phyloP scores from a whole-genome alignment of 2,797 vertebrate genomes.

The Rhyacichthys aspro region DNA sequence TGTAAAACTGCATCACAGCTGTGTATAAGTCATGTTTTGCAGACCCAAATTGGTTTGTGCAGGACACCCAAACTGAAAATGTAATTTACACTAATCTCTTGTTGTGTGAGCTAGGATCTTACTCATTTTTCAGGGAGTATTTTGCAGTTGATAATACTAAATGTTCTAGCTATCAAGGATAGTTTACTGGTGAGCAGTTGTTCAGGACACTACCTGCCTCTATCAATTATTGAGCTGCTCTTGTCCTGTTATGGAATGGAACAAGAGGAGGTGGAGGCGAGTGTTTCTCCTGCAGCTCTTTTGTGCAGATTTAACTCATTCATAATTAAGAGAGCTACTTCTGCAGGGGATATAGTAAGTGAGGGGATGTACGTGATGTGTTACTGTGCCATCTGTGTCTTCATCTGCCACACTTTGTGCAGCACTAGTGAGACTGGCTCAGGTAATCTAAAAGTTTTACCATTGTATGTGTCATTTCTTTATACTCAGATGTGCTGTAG shows the following conservation, averaged over 20 bases:
- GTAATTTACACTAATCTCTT: constrained; percentile 54
- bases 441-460: too few species aligned
- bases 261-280: constrained; percentile 31
- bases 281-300: constrained; percentile 46
- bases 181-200: constrained; percentile 41
- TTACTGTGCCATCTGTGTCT: constrained; percentile 28
- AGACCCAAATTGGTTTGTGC: constrained; percentile 41
- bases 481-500: too few species aligned
- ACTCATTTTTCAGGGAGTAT: background rate
- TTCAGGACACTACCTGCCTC: constrained; percentile 54
- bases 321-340: constrained; percentile 66
- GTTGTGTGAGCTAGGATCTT: constrained; percentile 73
- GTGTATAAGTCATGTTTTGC: constrained; percentile 30
- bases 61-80: constrained; percentile 54
- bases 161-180: background rate
- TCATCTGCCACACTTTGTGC: background rate
- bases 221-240: constrained; percentile 78
- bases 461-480: too few species aligned
- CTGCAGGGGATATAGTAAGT: constrained; percentile 38
- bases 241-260: constrained; percentile 65
- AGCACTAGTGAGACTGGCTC: background rate
- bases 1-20: constrained; percentile 20
- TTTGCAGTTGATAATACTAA: constrained; percentile 20
- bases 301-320: constrained; percentile 72
- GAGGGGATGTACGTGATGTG: constrained; percentile 43